Evolutionary conservation across 2,797 vertebrate genomes (phyloP).

Genomic region (Serranus cabrilla): DNA sequence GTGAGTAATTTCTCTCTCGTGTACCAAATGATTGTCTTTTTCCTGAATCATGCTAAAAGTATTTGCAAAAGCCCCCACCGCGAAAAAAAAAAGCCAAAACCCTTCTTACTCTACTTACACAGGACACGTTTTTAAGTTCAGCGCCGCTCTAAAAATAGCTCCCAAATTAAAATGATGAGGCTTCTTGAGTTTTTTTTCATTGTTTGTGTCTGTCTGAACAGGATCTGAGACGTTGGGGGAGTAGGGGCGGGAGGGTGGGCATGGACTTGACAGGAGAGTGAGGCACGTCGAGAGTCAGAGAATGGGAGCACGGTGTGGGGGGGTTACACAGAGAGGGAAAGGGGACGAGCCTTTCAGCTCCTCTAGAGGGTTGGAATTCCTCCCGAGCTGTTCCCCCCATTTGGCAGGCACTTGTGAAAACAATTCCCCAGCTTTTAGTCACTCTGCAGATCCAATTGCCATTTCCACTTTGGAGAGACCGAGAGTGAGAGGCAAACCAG

Average conservation of each 20-base stretch:
- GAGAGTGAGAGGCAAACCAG: conserved; percentile 74
- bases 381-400: conserved; percentile 74
- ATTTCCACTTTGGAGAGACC: conserved; percentile 81
- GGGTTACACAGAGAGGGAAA: conserved; percentile 61
- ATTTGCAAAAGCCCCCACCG: conserved; percentile 42
- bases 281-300: conserved; percentile 65
- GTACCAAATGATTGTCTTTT: conserved; percentile 32
- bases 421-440: conserved; percentile 86
- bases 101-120: not conserved
- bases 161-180: conserved; percentile 44
- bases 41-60: conserved; percentile 44
- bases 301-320: conserved; percentile 45
- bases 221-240: conserved; percentile 38
- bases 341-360: conserved; percentile 75
- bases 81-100: not conserved
- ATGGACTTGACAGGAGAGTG: conserved; percentile 68
- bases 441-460: conserved; percentile 83
- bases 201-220: conserved; percentile 58
- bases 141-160: conserved; percentile 59
- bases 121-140: conserved; percentile 49
- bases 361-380: conserved; percentile 83
- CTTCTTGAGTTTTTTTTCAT: conserved; percentile 47
- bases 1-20: conserved; percentile 54
- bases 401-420: conserved; percentile 86
- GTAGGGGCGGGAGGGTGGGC: not conserved